Evolutionary conservation across 2,888 invertebrate species (phyloP).

Genomic region (Lissonota sp.): DNA sequence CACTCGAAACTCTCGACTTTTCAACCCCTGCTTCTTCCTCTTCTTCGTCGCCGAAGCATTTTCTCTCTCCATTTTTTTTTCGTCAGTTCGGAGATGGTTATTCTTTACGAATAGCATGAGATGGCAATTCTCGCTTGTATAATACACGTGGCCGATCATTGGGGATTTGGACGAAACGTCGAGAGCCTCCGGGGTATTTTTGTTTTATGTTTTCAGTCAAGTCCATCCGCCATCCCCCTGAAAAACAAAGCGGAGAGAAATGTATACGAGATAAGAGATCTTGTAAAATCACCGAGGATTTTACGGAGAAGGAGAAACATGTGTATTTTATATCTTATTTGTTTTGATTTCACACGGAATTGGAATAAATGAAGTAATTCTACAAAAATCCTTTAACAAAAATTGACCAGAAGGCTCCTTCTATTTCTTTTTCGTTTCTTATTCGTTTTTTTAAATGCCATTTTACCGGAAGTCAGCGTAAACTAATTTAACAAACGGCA

Average conservation of each 20-base stretch:
- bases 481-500: too few species aligned
- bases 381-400: too few species aligned
- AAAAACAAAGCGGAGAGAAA: slow-evolving; percentile 9
- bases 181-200: slow-evolving; percentile 23
- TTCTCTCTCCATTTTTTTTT: slow-evolving; percentile 20
- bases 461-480: too few species aligned
- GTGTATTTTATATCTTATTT: neutral
- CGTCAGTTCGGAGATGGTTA: slow-evolving; percentile 39
- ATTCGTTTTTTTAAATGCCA: too few species aligned
- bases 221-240: slow-evolving; percentile 1
- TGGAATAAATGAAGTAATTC: too few species aligned
- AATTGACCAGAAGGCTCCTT: too few species aligned
- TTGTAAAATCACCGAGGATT: slow-evolving; percentile 28
- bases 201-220: slow-evolving; percentile 5
- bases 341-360: too few species aligned
- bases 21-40: slow-evolving; percentile 15
- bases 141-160: slow-evolving; percentile 49
- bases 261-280: slow-evolving; percentile 1
- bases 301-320: neutral
- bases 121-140: slow-evolving; percentile 39
- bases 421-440: too few species aligned
- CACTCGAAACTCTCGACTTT: slow-evolving; percentile 55
- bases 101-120: slow-evolving; percentile 44
- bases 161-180: slow-evolving; percentile 37
- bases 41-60: slow-evolving; percentile 3